A percentile compares a stretch with the other conserved stretches of the same genome.
These are phyloP conservation scores for Ctenopoma kingsleyae DNA, from an alignment of 2,797 vertebrate genomes.

Conservation along the genomic window DNA sequence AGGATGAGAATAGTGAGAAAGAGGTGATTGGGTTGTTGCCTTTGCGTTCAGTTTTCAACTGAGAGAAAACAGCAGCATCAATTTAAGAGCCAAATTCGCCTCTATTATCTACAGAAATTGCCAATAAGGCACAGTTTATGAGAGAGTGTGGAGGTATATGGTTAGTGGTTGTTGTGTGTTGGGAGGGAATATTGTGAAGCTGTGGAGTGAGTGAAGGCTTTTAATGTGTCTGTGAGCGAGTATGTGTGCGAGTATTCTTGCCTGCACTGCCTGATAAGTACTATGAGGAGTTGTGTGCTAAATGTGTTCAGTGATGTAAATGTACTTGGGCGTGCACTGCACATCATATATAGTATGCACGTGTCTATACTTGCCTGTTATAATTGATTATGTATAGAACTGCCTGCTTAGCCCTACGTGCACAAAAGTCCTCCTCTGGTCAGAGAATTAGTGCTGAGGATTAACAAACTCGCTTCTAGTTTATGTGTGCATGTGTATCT, in stretches of 20 bases:
- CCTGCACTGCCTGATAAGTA: conserved; percentile 31
- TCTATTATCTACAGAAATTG: conserved; percentile 74
- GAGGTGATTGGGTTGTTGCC: conserved; percentile 36
- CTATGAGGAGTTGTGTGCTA: conserved; percentile 13
- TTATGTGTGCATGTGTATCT: conserved; percentile 14
- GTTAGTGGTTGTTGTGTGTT: conserved; percentile 34
- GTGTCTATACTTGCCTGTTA: conserved; percentile 23
- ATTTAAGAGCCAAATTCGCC: conserved; percentile 62
- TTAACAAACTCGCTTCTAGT: conserved; percentile 48
- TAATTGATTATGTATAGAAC: conserved; percentile 30
- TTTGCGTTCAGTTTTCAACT: conserved; percentile 32
- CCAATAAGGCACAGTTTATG: conserved; percentile 62
- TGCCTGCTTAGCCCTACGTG: conserved; percentile 41
- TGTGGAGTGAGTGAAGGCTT: conserved; percentile 5
- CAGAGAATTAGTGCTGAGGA: conserved; percentile 61
- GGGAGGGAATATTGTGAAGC: conserved; percentile 18
- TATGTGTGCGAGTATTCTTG: not conserved
- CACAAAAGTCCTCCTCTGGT: conserved; percentile 42
- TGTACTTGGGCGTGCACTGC: not conserved
- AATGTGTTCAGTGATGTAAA: conserved; percentile 2
- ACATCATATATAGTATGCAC: conserved; percentile 12
- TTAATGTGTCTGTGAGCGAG: conserved; percentile 7
- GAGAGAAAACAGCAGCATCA: conserved; percentile 45
- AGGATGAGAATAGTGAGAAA: conserved; percentile 23
- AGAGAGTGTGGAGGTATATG: conserved; percentile 44